phyloP scores from a whole-genome alignment of 1,140 invertebrate genomes.

The Mizuhopecten yessoensis region DNA sequence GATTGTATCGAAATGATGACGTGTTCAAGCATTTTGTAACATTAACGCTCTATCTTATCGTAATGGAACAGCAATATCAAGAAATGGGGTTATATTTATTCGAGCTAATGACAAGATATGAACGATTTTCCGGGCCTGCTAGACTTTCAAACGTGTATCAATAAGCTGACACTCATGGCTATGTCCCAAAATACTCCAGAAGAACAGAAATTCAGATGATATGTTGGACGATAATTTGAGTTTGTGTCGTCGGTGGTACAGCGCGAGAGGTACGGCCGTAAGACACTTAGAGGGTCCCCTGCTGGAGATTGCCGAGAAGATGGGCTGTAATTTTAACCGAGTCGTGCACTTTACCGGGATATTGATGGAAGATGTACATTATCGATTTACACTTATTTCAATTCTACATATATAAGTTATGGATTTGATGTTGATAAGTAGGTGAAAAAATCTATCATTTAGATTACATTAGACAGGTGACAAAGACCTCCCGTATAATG shows the following conservation, averaged over 20 bases:
- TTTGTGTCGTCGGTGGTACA: background rate
- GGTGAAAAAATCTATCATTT: background rate
- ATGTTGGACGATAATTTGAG: background rate
- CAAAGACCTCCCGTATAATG: background rate
- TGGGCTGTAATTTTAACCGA: background rate
- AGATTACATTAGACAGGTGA: background rate
- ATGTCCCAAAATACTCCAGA: background rate
- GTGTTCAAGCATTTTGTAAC: slow-evolving; percentile 20
- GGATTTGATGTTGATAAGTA: background rate
- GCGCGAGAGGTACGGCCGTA: background rate
- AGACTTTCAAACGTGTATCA: slow-evolving; percentile 1
- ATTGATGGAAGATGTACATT: background rate
- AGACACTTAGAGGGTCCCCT: background rate
- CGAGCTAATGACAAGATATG: background rate
- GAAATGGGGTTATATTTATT: slow-evolving; percentile 1
- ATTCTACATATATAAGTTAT: slow-evolving; percentile 11
- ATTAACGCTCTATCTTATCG: background rate
- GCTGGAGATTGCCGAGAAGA: background rate
- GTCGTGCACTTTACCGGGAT: background rate
- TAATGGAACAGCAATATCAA: slow-evolving; percentile 23
- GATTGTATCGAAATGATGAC: slow-evolving; percentile 26
- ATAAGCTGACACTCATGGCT: background rate
- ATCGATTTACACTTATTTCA: background rate
- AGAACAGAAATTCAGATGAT: background rate
- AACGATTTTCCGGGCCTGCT: background rate